A percentile compares a stretch with the other conserved stretches of the same genome.
These are phyloP conservation scores for Dyspetes luteomarginatus DNA, from an alignment of 2,888 invertebrate genomes.

Conservation along the genomic window DNA sequence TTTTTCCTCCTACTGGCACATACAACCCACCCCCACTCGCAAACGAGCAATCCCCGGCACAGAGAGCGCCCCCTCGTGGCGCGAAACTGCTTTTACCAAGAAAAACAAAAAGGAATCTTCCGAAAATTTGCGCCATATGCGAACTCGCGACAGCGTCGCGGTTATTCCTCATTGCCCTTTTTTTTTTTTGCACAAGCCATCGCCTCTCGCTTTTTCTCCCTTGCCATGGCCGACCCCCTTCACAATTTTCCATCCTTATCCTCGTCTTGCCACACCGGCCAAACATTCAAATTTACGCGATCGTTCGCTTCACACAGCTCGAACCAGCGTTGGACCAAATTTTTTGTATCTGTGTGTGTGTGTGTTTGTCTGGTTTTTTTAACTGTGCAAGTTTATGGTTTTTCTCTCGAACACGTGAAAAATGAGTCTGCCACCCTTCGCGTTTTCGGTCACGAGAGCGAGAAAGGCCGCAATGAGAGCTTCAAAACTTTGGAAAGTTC, in stretches of 20 bases:
- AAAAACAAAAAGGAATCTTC: constrained; percentile 45
- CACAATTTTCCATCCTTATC: constrained; percentile 20
- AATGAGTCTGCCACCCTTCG: constrained; percentile 77
- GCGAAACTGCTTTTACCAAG: constrained; percentile 16
- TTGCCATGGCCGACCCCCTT: constrained; percentile 16
- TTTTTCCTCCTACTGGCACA: constrained; percentile 36
- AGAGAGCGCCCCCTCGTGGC: not conserved
- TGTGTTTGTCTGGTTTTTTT: constrained; percentile 19
- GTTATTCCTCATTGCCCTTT: not conserved
- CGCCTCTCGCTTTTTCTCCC: constrained; percentile 30
- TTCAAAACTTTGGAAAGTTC: constrained; percentile 52
- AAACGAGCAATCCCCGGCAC: constrained; percentile 37
- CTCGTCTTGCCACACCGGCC: constrained; percentile 63
- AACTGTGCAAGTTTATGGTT: constrained; percentile 27
- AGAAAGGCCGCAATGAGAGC: not conserved
- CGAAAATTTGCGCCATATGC: constrained; percentile 80
- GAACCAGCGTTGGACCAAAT: constrained; percentile 15
- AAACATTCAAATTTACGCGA: constrained; percentile 81
- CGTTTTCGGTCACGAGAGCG: constrained; percentile 45
- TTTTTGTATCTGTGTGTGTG: constrained; percentile 37
- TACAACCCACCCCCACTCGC: not conserved
- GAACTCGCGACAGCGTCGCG: constrained; percentile 55
- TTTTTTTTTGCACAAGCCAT: not conserved
- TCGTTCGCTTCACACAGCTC: constrained; percentile 33
- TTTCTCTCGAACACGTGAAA: constrained; percentile 81